Base-by-base conservation (phyloP, 2,888 invertebrate genomes). In the Tigriopus californicus region DNA sequence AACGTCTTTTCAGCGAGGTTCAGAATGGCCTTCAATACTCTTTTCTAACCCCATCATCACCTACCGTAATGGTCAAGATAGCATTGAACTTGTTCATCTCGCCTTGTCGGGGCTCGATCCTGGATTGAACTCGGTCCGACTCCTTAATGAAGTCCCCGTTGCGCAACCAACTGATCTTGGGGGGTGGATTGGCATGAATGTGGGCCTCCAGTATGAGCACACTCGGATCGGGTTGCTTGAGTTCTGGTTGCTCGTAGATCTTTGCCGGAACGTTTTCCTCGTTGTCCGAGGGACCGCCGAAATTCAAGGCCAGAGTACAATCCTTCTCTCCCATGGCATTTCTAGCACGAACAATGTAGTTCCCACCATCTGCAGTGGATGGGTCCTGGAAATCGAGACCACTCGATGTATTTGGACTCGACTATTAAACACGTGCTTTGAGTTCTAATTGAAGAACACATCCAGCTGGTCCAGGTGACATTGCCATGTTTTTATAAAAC, bases 111-210 rank as follows among this genome's bases (percentile, higher is more conserved):
- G 48, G 48, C 40, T 58, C 58, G 3, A 58, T 18, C 40, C 40
- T 57, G n/a, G 40, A n/a, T 13, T 24, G 18, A 10, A 49, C 25
- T 18, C 58, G 20, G 11, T 58, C 58, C 12, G 24, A 24, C 22
- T 49, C 49, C 49, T 58, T 58, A 15, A 58, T 47, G 44, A 58
- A 58, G 58, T 58, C 58, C 33, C 58, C 58, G 8, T 58, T 58
- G 49, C 58, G 49, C 22, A 58, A 33, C 58, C 58, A 58, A 49
- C 49, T 47, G 48, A 58, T 58, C 20, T 58, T 58, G 1, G 58
- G 58, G 24, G 25, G 48, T 12, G 58, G 58, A 47, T 58, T 57
- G 24, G 58, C 58, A 33, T 49, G 48, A 18, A 58, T 58, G 25
- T 58, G 58, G 25, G 58, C 58, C 40, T 58, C 58, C 4, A 58